Evolutionary conservation across 2,888 invertebrate genomes (phyloP).

Genomic region (Paralinhomoeus sp.): DNA sequence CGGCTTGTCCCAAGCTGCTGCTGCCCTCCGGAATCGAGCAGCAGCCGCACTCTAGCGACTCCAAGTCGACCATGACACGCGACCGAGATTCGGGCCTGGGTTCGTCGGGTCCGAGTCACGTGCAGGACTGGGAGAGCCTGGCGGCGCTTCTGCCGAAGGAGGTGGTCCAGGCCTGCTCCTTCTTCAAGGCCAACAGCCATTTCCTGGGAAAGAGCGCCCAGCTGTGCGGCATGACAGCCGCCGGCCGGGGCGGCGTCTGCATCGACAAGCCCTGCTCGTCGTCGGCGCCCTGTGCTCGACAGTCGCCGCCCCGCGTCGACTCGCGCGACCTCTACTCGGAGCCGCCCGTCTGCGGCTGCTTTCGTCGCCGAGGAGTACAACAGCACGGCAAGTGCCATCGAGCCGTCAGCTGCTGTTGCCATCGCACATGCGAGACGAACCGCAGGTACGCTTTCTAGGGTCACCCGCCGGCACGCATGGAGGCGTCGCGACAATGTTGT

Average conservation of each 20-base stretch:
- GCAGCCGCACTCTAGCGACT: background rate
- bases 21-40: background rate
- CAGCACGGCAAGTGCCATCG: conserved; percentile 5
- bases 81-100: conserved; percentile 21
- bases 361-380: no score
- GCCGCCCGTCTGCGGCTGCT: no score
- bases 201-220: conserved; percentile 9
- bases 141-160: conserved; percentile 64
- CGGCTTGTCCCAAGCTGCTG: background rate
- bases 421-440: no score
- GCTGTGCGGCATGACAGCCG: background rate
- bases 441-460: no score
- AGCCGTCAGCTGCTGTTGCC: background rate
- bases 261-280: background rate
- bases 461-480: no score
- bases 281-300: no score
- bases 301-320: no score
- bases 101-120: conserved; percentile 35
- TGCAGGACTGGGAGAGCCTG: conserved; percentile 76
- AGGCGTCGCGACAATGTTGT: no score
- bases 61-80: no score
- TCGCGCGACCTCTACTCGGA: no score
- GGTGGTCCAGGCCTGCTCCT: conserved; percentile 23
- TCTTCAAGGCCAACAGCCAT: conserved; percentile 21
- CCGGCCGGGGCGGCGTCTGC: background rate